Evolutionary conservation across 2,797 vertebrate genomes (phyloP), one percentile per base, ranked within the genome.

Genomic region (Rhyacichthys aspro): DNA sequence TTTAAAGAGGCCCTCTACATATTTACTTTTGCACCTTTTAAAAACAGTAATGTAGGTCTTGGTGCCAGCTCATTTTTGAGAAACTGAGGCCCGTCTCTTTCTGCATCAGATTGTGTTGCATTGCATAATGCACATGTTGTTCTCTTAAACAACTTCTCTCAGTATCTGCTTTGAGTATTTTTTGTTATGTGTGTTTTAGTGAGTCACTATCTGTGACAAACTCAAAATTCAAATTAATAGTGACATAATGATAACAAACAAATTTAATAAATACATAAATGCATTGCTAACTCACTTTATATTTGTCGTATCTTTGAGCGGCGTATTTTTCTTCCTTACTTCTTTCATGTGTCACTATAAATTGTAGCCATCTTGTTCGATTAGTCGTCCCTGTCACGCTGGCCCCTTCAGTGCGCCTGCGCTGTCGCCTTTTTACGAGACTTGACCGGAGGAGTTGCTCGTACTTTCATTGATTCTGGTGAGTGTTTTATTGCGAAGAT

Each of bases 321-420:
- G 2, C 23, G 23, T 28, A 28, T 28, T 28, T 28, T 28, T 28
- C 4, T 28, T 3, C 4, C 23, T 28, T 28, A 28, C 23, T 28
- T 23, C 19, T 23, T 28, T 28, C 7, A 28, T 28, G 7, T n/a
- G 7, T 28, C 7, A 28, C 23, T 5, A 12, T 8, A 11, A 28
- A 14, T 11, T 45, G 11, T 8, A 2, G 10, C 28, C 0, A 67
- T 62, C 67, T 28, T 10, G 49, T 1, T 78, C 72, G 81, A 84
- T 76, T 86, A 70, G 47, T 81, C 58, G 42, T 1, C 74, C 60
- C 76, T 69, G 41, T 17, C 34, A 16, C 12, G 15, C 9, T 4
- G 1, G 43, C 18, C 80, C 15, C 14, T 0, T 42, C 72, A 50
- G 41, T 63, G 1, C 59, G 71, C 78, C 23, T 85, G 82, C 79